A percentile compares a stretch with the other conserved stretches of the same genome.
phyloP scores from a whole-genome alignment of 2,888 invertebrate species.

The Apamea anceps region DNA sequence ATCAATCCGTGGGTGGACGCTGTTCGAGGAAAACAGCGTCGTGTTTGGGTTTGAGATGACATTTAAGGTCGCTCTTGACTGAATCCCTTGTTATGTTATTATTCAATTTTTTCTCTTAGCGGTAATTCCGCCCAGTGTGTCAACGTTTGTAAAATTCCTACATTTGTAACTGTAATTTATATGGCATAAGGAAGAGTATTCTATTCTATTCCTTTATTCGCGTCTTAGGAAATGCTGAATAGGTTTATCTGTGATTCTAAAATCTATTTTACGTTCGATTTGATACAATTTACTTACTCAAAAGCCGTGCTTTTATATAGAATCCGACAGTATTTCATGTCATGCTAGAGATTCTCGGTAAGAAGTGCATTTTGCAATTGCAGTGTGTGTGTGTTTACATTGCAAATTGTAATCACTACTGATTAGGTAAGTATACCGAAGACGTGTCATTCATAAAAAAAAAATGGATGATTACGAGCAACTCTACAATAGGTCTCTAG shows the following conservation, averaged over 20 bases:
- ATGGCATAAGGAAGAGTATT: background rate
- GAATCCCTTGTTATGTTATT: conserved; percentile 46
- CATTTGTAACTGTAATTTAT: background rate
- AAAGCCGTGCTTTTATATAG: background rate
- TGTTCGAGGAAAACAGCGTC: conserved; percentile 35
- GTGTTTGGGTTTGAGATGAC: conserved; percentile 26
- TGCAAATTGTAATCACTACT: too few species aligned
- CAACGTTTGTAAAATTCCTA: background rate
- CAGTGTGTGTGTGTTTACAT: background rate
- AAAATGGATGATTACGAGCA: background rate
- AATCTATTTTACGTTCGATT: background rate
- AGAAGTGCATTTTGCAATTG: background rate
- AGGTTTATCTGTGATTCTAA: background rate
- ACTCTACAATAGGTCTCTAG: background rate
- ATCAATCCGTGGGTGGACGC: conserved; percentile 23
- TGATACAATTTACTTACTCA: background rate
- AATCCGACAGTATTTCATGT: background rate
- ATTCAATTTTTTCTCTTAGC: background rate
- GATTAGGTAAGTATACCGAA: background rate
- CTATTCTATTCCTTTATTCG: background rate
- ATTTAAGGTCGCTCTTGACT: conserved; percentile 22
- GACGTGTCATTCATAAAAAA: conserved; percentile 11
- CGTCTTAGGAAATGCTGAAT: background rate
- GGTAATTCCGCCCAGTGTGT: background rate
- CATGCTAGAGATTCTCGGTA: background rate